Percentiles rank a stretch among this genome's conserved stretches.
These are phyloP conservation scores for Perccottus glenii DNA, from an alignment of 2,113 vertebrate species.

Conservation along the genomic window DNA sequence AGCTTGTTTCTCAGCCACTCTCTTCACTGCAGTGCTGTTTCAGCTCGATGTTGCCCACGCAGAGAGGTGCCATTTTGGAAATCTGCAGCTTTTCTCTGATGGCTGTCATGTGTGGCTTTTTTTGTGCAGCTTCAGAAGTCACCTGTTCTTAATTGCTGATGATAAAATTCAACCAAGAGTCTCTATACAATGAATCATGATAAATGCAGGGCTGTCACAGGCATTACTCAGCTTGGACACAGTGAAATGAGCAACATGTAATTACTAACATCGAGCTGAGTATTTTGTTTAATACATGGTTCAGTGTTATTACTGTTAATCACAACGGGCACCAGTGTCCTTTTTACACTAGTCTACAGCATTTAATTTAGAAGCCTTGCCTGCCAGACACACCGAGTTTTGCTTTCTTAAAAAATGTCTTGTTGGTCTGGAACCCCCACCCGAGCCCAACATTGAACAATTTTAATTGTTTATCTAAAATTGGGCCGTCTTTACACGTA, in stretches of 20 bases:
- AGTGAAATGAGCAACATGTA: slow-evolving; percentile 30
- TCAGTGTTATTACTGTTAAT: too few relatives aligned
- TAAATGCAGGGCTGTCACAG: neutral
- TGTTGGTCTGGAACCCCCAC: too few relatives aligned
- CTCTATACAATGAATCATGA: slow-evolving; percentile 1
- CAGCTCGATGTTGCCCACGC: slow-evolving; percentile 68
- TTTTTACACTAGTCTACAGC: too few relatives aligned
- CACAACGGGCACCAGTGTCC: too few relatives aligned
- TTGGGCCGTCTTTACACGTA: too few relatives aligned
- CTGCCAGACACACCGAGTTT: too few relatives aligned
- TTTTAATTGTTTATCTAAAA: too few relatives aligned
- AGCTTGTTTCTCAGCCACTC: slow-evolving; percentile 49
- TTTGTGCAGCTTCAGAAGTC: slow-evolving; percentile 30
- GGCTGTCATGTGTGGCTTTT: slow-evolving; percentile 29
- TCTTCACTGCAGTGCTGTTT: slow-evolving; percentile 55
- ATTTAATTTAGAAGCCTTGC: too few relatives aligned
- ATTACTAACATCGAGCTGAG: slow-evolving; percentile 11
- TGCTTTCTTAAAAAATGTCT: too few relatives aligned
- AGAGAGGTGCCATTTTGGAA: slow-evolving; percentile 70
- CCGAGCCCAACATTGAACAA: too few relatives aligned
- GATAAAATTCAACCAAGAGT: slow-evolving; percentile 5
- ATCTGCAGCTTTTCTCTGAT: slow-evolving; percentile 51
- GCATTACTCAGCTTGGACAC: slow-evolving; percentile 4
- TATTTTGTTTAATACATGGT: slow-evolving; percentile 9
- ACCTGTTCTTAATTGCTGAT: slow-evolving; percentile 12